A percentile compares a stretch with the other conserved stretches of the same genome.
These are phyloP conservation scores for Bembecia ichneumoniformis DNA, from an alignment of 2,888 invertebrate species.

Conservation along the genomic window DNA sequence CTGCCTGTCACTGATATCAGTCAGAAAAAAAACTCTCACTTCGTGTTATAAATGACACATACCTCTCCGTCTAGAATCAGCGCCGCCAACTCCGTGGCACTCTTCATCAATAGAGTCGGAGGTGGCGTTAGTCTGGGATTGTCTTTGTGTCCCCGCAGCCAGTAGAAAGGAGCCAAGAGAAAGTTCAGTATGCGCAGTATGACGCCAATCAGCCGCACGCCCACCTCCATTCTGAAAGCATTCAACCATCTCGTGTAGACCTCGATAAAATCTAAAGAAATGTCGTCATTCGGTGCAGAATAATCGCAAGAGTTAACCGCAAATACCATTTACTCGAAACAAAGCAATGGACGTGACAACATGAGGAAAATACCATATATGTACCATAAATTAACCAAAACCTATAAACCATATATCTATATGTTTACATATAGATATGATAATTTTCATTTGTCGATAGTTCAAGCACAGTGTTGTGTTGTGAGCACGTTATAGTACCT, in stretches of 20 bases:
- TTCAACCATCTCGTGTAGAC: no score
- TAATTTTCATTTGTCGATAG: no score
- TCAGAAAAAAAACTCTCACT: not conserved
- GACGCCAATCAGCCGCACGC: constrained; percentile 50
- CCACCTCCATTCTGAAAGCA: constrained; percentile 53
- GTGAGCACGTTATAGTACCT: no score
- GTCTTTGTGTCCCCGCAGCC: constrained; percentile 34
- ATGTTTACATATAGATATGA: no score
- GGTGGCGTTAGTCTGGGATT: constrained; percentile 44
- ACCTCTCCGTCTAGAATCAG: constrained; percentile 74
- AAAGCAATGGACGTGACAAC: not conserved
- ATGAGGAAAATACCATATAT: no score
- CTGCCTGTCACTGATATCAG: not conserved
- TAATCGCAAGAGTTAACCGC: not conserved
- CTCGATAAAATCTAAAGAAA: no score
- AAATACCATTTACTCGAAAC: not conserved
- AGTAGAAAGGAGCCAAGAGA: constrained; percentile 46
- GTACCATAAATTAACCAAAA: no score
- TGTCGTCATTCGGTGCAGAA: not conserved
- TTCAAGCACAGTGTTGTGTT: no score
- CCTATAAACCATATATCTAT: no score
- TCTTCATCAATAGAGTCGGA: constrained; percentile 60
- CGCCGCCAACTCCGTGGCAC: constrained; percentile 72
- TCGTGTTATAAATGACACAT: not conserved
- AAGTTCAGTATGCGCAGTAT: constrained; percentile 46